Evolutionary conservation across 2,113 vertebrate species (phyloP), one percentile per base, ranked within the genome.

Genomic region (Lanius ludovicianus): DNA sequence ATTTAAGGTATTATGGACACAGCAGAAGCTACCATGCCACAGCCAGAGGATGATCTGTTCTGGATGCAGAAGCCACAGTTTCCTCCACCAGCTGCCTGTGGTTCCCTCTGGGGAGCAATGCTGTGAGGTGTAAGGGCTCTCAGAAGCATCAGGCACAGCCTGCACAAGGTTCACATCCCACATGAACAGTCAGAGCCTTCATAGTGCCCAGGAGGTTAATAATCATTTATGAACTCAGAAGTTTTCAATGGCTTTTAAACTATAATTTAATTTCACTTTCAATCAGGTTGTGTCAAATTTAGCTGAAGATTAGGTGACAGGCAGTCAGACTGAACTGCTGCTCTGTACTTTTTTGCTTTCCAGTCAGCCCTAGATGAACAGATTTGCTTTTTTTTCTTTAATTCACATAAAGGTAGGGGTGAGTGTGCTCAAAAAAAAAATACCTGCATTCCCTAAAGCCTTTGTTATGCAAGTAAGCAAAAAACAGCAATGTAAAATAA

Each of bases 221-320:
- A 90, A 87, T 74, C 18, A 63, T 41, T 83, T 53, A 49, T 13
- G 8, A 93, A 81, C 33, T 63, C 44, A 21, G 55, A 77, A 94
- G 60, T 35, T 93, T 87, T 59, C 68, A 84, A 76, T 60, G 41
- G 37, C 28, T 81, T 84, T 95, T 84, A 92, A 92, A 88, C 64
- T 71, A 73, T 46, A 69, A 84, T 78, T 96, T 88, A 92, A 90
- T 87, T 92, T 87, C 25, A 30, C 37, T 97, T 92, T 95, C 87
- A 84, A 91, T 81, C 91, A 84, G 37, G n/a, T 70, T 56, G 35
- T 75, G 64, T 89, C 76, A 71, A 92, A 75, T 92, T 92, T 65
- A 87, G 39, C 18, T 84, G 31, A 92, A 84, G 63, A 82, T 70
- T 75, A 89, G 60, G 52, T 82, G 87, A 62, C 89, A 84, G 42